Conservation (phyloP, 2,888 invertebrate species). For the Lypha dubia region DNA sequence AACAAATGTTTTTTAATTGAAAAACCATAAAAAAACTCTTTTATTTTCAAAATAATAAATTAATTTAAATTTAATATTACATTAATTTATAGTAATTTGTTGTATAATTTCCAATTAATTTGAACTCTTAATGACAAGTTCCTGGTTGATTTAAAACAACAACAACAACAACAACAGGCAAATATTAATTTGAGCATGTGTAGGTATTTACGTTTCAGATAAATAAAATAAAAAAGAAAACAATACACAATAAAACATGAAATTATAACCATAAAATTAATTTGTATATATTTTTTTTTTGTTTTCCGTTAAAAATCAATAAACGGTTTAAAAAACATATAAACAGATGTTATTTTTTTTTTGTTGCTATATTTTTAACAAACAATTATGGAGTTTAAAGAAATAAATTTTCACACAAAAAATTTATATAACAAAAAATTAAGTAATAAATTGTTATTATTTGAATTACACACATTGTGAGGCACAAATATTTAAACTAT, state of each 20-base stretch:
- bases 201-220: neutral
- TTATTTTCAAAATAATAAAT: slow-evolving; percentile 4
- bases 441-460: neutral
- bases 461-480: neutral
- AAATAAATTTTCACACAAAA: neutral
- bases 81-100: slow-evolving; percentile 35
- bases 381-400: slow-evolving; percentile 4
- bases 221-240: slow-evolving; percentile 18
- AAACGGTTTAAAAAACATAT: slow-evolving; percentile 14
- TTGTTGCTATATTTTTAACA: no score
- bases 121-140: slow-evolving; percentile 58
- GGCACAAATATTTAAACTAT: neutral
- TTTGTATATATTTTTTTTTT: slow-evolving; percentile 24
- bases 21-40: neutral
- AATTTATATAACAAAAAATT: neutral
- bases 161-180: slow-evolving; percentile 11
- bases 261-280: slow-evolving; percentile 50
- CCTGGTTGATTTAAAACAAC: slow-evolving; percentile 29
- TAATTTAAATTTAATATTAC: slow-evolving; percentile 39
- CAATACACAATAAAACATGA: slow-evolving; percentile 24
- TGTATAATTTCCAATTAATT: slow-evolving; percentile 47
- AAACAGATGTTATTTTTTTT: slow-evolving; percentile 21
- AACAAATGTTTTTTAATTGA: slow-evolving; percentile 8
- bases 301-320: slow-evolving; percentile 20
- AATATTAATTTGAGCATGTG: neutral